phyloP scores from a whole-genome alignment of 2,888 invertebrate species.

The Nematopogon swammerdamellus region DNA sequence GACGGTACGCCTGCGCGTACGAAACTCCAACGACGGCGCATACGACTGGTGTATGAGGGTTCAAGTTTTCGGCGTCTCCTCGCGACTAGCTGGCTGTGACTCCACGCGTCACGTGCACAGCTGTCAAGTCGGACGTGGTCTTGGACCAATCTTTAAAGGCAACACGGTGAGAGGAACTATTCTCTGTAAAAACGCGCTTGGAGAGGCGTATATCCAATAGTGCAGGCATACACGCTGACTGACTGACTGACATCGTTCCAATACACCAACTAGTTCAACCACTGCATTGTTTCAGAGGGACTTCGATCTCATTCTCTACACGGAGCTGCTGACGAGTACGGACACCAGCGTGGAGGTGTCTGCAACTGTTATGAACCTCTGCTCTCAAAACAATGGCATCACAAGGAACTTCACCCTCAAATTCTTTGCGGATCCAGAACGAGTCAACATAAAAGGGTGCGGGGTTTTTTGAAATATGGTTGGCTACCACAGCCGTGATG shows the following conservation, averaged over 20 bases:
- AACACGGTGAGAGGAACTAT: background rate
- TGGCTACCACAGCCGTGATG: too few species aligned
- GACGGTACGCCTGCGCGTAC: conserved; percentile 13
- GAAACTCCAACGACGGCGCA: conserved; percentile 24
- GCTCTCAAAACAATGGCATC: conserved; percentile 5
- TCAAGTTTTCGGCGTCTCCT: conserved; percentile 10
- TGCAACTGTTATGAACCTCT: conserved; percentile 12
- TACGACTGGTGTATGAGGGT: conserved; percentile 23
- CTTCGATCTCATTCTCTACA: conserved; percentile 14
- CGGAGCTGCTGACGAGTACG: conserved; percentile 15
- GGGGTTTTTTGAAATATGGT: too few species aligned
- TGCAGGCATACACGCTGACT: too few species aligned
- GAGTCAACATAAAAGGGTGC: conserved; percentile 15
- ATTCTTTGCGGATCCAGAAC: conserved; percentile 6
- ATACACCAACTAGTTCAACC: too few species aligned
- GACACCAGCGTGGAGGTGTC: conserved; percentile 9
- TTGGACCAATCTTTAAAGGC: background rate
- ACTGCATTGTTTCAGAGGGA: conserved; percentile 14
- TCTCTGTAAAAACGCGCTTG: conserved; percentile 5
- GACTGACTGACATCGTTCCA: too few species aligned
- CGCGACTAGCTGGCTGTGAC: conserved; percentile 9
- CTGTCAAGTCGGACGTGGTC: background rate
- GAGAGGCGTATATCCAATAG: conserved; percentile 9
- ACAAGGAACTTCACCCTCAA: background rate
- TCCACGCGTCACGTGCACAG: conserved; percentile 5